These are phyloP conservation scores for Thunnus maccoyii DNA, from an alignment of 2,113 vertebrate genomes.

Conservation along the genomic window DNA sequence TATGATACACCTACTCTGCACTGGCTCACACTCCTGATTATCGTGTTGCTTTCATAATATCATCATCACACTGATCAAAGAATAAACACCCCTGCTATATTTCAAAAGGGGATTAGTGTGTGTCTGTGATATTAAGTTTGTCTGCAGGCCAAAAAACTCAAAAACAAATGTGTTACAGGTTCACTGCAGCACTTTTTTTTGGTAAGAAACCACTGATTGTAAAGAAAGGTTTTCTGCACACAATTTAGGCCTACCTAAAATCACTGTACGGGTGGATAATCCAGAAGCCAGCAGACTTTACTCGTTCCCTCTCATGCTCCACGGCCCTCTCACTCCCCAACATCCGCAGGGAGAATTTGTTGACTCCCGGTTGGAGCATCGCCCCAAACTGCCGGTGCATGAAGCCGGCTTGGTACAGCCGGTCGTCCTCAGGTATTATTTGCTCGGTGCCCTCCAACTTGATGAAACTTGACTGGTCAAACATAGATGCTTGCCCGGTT, in stretches of 20 bases:
- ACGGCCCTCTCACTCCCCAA: conserved; percentile 98
- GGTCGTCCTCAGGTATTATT: conserved; percentile 91
- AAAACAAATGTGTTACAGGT: conserved; percentile 26
- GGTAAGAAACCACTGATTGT: neutral
- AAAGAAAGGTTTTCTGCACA: conserved; percentile 24
- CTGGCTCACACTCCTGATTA: conserved; percentile 21
- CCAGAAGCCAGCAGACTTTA: conserved; percentile 98
- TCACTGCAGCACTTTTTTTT: conserved; percentile 41
- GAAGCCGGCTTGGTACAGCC: conserved; percentile 92
- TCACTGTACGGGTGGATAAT: conserved; percentile 99
- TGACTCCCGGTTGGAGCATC: conserved; percentile 98
- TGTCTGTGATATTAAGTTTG: conserved; percentile 1
- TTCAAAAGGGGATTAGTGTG: neutral
- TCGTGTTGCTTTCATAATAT: conserved; percentile 19
- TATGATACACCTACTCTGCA: conserved; percentile 32
- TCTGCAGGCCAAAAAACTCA: conserved; percentile 1
- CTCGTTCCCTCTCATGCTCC: conserved; percentile 96
- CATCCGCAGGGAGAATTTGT: conserved; percentile 99
- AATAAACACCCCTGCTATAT: conserved; percentile 4
- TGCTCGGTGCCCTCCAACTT: conserved; percentile 93
- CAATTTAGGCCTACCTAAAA: conserved; percentile 91
- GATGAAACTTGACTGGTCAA: conserved; percentile 87
- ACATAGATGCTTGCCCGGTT: conserved; percentile 71
- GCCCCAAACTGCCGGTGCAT: conserved; percentile 98
- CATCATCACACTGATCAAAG: conserved; percentile 8